Conservation (phyloP, 2,113 vertebrate genomes). For the Suncus etruscus region DNA sequence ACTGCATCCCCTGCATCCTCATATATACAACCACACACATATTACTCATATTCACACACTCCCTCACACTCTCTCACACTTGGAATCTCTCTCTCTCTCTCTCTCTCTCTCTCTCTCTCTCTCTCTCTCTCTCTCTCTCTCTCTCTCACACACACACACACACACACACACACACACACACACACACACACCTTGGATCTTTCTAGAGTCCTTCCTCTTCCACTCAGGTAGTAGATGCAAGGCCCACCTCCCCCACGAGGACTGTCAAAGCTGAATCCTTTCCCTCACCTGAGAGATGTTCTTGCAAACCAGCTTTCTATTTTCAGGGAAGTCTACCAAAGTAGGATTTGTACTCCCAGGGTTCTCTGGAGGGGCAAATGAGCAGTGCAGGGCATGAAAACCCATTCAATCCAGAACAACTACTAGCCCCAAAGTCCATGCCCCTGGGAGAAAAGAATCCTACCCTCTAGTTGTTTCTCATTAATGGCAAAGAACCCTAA, state of each 20-base stretch:
- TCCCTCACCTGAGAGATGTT: neutral
- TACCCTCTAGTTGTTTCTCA: too few relatives aligned
- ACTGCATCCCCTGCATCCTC: neutral
- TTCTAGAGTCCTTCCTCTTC: neutral
- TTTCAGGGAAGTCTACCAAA: neutral
- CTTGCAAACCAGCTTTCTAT: neutral
- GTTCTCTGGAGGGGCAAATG: neutral
- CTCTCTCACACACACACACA: too few relatives aligned
- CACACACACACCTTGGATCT: too few relatives aligned
- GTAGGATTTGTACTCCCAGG: neutral
- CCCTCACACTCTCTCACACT: too few relatives aligned
- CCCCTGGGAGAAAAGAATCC: neutral
- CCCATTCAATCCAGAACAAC: neutral
- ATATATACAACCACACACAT: too few relatives aligned
- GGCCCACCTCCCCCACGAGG: neutral
- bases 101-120: too few relatives aligned
- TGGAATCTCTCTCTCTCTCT: too few relatives aligned
- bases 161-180: too few relatives aligned
- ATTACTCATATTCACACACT: too few relatives aligned
- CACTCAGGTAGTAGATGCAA: neutral
- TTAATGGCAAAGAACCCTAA: neutral
- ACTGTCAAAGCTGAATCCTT: neutral
- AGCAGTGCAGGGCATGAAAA: neutral
- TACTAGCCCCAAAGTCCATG: neutral
- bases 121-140: too few relatives aligned